phyloP scores from a whole-genome alignment of 2,888 invertebrate species.

The Tetheella fluctuosa region DNA sequence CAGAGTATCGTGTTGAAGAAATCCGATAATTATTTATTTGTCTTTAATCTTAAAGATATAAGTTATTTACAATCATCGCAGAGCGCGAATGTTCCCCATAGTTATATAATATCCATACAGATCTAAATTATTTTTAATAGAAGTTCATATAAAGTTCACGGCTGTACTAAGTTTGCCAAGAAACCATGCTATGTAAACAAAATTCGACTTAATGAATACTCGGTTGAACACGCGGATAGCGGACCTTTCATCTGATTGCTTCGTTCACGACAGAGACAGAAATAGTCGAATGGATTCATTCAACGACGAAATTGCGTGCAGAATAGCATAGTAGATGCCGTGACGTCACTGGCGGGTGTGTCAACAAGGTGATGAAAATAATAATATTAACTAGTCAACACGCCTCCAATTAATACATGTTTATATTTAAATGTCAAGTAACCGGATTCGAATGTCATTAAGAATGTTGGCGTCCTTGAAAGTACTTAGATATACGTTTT shows the following conservation, averaged over 20 bases:
- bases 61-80: no score
- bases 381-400: neutral
- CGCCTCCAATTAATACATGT: neutral
- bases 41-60: no score
- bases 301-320: no score
- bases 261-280: neutral
- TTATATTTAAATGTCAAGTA: neutral
- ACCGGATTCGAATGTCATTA: neutral
- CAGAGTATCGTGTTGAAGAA: no score
- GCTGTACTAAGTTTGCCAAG: neutral
- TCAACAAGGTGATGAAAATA: neutral
- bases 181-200: neutral
- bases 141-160: conserved; percentile 8
- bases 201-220: neutral
- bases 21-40: no score
- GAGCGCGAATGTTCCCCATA: no score
- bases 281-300: no score
- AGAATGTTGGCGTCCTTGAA: conserved; percentile 10
- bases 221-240: neutral
- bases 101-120: no score
- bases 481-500: neutral
- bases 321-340: neutral
- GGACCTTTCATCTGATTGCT: neutral
- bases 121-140: conserved; percentile 5
- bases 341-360: conserved; percentile 8